phyloP scores from a whole-genome alignment of 2,797 vertebrate species.

The Sebastes miniatus region DNA sequence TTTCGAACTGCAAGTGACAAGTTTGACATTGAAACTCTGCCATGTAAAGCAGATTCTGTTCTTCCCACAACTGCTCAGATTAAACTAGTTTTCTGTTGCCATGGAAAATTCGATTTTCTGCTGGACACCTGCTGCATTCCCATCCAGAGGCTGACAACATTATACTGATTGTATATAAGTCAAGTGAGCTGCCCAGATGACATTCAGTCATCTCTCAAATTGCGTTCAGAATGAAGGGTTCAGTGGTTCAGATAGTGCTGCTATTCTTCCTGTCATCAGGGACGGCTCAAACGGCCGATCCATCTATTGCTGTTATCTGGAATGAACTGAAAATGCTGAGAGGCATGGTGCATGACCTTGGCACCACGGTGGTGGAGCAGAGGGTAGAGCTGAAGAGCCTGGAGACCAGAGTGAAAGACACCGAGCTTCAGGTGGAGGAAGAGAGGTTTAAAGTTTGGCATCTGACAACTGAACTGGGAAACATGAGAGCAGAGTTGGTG shows the following conservation, averaged over 20 bases:
- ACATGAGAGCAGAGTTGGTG: background rate
- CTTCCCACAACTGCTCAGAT: background rate
- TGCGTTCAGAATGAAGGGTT: background rate
- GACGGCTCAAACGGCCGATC: background rate
- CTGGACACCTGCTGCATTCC: background rate
- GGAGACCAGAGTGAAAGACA: slow-evolving; percentile 5
- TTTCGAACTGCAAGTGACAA: background rate
- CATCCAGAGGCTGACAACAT: background rate
- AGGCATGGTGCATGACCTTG: background rate
- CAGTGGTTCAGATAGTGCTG: background rate
- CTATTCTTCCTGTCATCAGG: background rate
- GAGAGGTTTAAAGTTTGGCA: background rate
- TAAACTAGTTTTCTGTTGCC: background rate
- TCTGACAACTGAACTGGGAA: background rate
- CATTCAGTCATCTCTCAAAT: background rate
- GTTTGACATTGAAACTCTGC: background rate
- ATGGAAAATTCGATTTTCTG: background rate
- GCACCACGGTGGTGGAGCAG: background rate
- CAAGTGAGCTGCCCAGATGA: background rate
- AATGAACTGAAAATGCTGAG: slow-evolving; percentile 11
- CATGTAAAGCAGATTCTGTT: background rate
- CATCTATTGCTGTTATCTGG: background rate
- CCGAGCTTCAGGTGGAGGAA: background rate
- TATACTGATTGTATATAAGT: background rate
- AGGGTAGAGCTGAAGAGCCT: background rate